A percentile compares a stretch with the other conserved stretches of the same genome.
Evolutionary conservation across 2,888 invertebrate species (phyloP).

Genomic region (Sisyra nigra): DNA sequence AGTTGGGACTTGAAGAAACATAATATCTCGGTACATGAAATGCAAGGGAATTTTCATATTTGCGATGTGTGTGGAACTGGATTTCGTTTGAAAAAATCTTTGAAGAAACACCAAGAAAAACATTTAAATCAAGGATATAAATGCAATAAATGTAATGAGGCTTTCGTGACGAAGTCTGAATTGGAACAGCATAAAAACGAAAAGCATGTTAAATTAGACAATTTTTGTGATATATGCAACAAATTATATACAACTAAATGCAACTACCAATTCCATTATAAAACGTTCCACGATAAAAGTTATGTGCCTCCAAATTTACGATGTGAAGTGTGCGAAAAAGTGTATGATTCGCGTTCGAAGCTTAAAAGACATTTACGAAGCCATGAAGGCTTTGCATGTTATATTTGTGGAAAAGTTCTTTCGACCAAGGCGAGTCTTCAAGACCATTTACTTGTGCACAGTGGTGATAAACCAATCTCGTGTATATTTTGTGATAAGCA

Average conservation of each 20-base stretch:
- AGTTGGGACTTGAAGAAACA: slow-evolving; percentile 17
- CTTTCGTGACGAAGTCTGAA: background rate
- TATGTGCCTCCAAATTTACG: slow-evolving; percentile 1
- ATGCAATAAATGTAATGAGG: slow-evolving; percentile 3
- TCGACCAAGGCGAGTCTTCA: slow-evolving; percentile 7
- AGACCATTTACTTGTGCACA: slow-evolving; percentile 8
- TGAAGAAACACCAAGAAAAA: slow-evolving; percentile 1
- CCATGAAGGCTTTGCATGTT: slow-evolving; percentile 17
- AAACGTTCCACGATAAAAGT: slow-evolving; percentile 5
- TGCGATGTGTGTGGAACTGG: slow-evolving; percentile 6
- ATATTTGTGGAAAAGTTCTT: slow-evolving; percentile 14
- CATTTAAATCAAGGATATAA: slow-evolving; percentile 1
- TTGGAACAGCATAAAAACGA: slow-evolving; percentile 4
- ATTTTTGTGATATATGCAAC: slow-evolving; percentile 8
- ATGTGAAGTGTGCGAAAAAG: slow-evolving; percentile 16
- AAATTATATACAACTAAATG: slow-evolving; percentile 6
- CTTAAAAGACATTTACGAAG: slow-evolving; percentile 18
- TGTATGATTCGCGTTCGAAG: slow-evolving; percentile 15
- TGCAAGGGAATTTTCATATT: background rate
- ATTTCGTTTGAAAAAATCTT: slow-evolving; percentile 5
- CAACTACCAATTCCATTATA: slow-evolving; percentile 5
- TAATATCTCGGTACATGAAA: slow-evolving; percentile 8
- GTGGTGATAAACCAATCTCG: slow-evolving; percentile 5
- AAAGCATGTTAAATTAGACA: slow-evolving; percentile 1
- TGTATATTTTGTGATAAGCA: slow-evolving; percentile 9